phyloP scores from a whole-genome alignment of 2,797 vertebrate genomes.

The Hoplostethus mediterraneus region DNA sequence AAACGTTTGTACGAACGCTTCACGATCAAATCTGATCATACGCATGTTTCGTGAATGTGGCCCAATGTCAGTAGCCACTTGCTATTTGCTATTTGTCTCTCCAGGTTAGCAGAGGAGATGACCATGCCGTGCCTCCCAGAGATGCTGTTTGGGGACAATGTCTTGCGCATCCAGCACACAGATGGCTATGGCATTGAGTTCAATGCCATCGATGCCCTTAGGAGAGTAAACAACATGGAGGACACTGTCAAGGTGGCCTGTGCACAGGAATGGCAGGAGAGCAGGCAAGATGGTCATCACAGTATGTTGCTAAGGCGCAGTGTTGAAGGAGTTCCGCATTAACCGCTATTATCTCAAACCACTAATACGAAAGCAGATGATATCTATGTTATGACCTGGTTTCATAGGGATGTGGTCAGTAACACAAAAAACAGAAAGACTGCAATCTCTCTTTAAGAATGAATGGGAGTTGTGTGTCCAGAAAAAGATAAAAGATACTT shows the following conservation, averaged over 20 bases:
- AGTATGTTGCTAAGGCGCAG: not conserved
- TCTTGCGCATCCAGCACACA: conserved; percentile 92
- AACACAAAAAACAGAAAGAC: not conserved
- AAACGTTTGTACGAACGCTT: no score
- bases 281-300: conserved; percentile 83
- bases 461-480: not conserved
- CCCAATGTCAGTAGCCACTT: not conserved
- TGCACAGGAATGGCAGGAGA: conserved; percentile 97
- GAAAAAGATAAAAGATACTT: not conserved
- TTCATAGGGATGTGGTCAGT: not conserved
- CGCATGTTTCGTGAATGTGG: no score
- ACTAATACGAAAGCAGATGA: no score
- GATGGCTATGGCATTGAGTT: conserved; percentile 95
- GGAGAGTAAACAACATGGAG: conserved; percentile 93
- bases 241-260: conserved; percentile 95
- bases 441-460: not conserved
- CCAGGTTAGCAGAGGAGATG: conserved; percentile 92
- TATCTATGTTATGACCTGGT: not conserved
- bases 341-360: not conserved
- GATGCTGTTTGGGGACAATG: conserved; percentile 98
- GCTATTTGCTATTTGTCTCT: conserved; percentile 8
- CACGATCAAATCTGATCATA: no score
- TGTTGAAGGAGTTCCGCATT: no score
- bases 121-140: conserved; percentile 95
- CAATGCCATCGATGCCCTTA: conserved; percentile 94